These are phyloP conservation scores for Nipponacmea schrenckii DNA, from an alignment of 2,888 invertebrate species.

Conservation along the genomic window DNA sequence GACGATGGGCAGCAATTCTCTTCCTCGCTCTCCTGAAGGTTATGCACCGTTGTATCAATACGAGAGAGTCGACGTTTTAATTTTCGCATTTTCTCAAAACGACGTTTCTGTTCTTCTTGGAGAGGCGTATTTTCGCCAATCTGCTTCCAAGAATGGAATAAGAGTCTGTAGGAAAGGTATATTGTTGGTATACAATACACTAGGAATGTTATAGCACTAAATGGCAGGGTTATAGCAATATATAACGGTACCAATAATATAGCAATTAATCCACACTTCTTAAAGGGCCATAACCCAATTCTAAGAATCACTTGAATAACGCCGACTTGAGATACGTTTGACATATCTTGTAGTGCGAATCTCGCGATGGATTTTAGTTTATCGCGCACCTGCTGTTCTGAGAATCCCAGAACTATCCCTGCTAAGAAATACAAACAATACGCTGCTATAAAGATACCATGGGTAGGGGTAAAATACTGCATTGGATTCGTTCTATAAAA, in stretches of 20 bases:
- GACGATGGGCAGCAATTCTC: constrained; percentile 38
- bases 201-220: constrained; percentile 47
- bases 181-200: constrained; percentile 61
- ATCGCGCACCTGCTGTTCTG: constrained; percentile 36
- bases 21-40: constrained; percentile 22
- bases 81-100: constrained; percentile 34
- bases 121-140: constrained; percentile 34
- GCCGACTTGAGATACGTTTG: constrained; percentile 55
- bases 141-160: constrained; percentile 53
- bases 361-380: constrained; percentile 54
- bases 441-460: constrained; percentile 56
- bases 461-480: constrained; percentile 59
- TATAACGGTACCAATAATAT: constrained; percentile 54
- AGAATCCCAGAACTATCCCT: constrained; percentile 51
- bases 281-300: constrained; percentile 61
- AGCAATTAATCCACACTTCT: constrained; percentile 57
- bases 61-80: constrained; percentile 40
- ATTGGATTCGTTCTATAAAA: constrained; percentile 57
- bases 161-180: constrained; percentile 57
- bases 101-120: constrained; percentile 36
- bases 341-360: constrained; percentile 58
- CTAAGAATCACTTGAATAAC: constrained; percentile 55
- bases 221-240: constrained; percentile 47
- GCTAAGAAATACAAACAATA: constrained; percentile 57
- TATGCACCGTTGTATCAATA: constrained; percentile 45